phyloP scores from a whole-genome alignment of 2,888 invertebrate species.

The Mythimna albipuncta region DNA sequence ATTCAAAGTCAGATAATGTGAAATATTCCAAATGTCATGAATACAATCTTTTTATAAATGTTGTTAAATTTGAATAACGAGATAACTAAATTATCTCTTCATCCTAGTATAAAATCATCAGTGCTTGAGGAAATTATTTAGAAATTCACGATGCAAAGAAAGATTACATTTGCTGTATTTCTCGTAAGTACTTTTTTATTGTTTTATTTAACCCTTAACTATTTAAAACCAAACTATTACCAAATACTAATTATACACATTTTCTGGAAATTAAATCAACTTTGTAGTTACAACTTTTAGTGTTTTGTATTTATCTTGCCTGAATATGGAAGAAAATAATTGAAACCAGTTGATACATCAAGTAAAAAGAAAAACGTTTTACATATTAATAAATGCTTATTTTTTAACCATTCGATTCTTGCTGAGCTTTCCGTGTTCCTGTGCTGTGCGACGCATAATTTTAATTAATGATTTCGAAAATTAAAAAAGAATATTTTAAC shows the following conservation, averaged over 20 bases:
- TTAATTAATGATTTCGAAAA: no score
- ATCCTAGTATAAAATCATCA: conserved; percentile 54
- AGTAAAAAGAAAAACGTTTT: no score
- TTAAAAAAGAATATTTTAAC: not conserved
- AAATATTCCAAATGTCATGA: conserved; percentile 40
- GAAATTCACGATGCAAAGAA: conserved; percentile 57
- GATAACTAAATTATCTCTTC: conserved; percentile 54
- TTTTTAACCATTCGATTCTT: not conserved
- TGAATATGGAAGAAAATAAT: no score
- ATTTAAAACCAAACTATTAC: not conserved
- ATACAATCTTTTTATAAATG: conserved; percentile 51
- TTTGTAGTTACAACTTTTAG: no score
- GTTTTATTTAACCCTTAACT: conserved; percentile 1
- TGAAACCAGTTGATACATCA: no score
- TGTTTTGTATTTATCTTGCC: no score
- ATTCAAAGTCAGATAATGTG: conserved; percentile 24
- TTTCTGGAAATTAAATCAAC: not conserved
- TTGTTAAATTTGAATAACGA: conserved; percentile 54
- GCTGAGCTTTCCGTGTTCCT: not conserved
- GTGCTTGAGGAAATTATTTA: conserved; percentile 40
- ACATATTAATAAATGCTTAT: no score
- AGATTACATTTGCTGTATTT: conserved; percentile 48
- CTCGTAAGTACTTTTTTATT: conserved; percentile 52
- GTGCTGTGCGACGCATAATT: not conserved
- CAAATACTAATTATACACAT: not conserved